phyloP scores from a whole-genome alignment of 1,140 invertebrate genomes.

The Leptestheria dahalacensis region DNA sequence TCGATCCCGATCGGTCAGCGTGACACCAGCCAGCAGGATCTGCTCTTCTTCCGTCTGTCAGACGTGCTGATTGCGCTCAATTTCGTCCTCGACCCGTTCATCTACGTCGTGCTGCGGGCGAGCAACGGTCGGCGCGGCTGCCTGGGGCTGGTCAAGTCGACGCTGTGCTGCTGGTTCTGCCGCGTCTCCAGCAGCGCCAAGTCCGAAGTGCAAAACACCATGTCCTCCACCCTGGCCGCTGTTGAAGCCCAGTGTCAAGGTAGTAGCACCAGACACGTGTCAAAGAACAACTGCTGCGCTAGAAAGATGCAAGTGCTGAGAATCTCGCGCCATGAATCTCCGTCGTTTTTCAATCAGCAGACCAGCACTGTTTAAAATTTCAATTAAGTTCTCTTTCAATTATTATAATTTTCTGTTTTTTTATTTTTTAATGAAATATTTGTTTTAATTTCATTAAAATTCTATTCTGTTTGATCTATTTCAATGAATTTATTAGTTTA shows the following conservation, averaged over 20 bases:
- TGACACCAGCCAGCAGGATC: conserved; percentile 21
- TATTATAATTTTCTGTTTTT: too few relatives aligned
- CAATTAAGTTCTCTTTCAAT: too few relatives aligned
- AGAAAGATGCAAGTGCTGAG: too few relatives aligned
- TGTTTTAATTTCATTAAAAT: too few relatives aligned
- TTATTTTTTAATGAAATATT: too few relatives aligned
- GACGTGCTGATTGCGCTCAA: conserved; percentile 64
- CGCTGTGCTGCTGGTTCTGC: not conserved
- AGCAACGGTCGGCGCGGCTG: conserved; percentile 18
- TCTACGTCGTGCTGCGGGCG: conserved; percentile 54
- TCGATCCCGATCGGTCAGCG: conserved; percentile 49
- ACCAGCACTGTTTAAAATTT: too few relatives aligned
- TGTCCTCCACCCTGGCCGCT: not conserved
- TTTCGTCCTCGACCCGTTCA: conserved; percentile 63
- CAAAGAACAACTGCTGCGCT: too few relatives aligned
- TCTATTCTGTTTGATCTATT: too few relatives aligned
- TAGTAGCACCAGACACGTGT: too few relatives aligned
- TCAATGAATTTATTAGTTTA: too few relatives aligned
- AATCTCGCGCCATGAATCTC: too few relatives aligned
- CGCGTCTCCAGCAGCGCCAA: not conserved
- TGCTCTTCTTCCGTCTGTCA: conserved; percentile 39
- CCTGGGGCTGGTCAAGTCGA: not conserved
- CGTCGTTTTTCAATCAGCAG: too few relatives aligned
- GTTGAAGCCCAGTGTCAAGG: not conserved
- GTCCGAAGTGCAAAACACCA: not conserved